Evolutionary conservation across 2,113 vertebrate species (phyloP), one percentile per base, ranked within the genome.

Genomic region (Limanda limanda): DNA sequence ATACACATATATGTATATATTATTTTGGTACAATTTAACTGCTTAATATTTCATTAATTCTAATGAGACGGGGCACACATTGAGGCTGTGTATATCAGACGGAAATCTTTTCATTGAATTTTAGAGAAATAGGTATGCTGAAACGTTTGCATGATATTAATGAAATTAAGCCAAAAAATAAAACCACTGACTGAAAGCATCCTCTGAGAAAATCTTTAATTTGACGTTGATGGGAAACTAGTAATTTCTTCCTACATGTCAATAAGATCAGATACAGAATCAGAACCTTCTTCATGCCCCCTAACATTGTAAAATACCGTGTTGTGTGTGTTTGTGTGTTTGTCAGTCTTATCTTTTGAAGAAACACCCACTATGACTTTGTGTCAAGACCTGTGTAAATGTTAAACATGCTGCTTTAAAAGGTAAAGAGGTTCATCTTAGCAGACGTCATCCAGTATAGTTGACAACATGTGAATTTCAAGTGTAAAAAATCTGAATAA

Each of bases 301-400:
- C 60, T 11, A 27, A 23, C 21, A 12, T 78, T 80, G 35, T 85
- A 68, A 25, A 73, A 52, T 60, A 55, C 45, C 74, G 57, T 70
- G 56, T 78, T 70, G 59, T 78, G 37, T 84, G 23, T 84, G 42
- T 61, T 10, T 68, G 27, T 62, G 20, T 62, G 5, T 20, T 1
- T 20, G 15, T 62, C 35, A 55, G 59, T 70, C 31, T 51, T 74
- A 40, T 58, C 14, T 62, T 74, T 37, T 63, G 23, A 47, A 70
- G 55, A 86, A 78, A 70, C 25, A 2, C 66, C 86, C 89, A 90
- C 89, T 91, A 82, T 74, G 81, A 89, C 83, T 79, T 86, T 81
- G 65, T 63, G 84, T 86, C 8, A 23, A 83, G 77, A 88, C 89
- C 90, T 92, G 91, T 93, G 92, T 90, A 90, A 84, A 85, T 76